phyloP scores from a whole-genome alignment of 2,888 invertebrate genomes.

The Macaria liturata region DNA sequence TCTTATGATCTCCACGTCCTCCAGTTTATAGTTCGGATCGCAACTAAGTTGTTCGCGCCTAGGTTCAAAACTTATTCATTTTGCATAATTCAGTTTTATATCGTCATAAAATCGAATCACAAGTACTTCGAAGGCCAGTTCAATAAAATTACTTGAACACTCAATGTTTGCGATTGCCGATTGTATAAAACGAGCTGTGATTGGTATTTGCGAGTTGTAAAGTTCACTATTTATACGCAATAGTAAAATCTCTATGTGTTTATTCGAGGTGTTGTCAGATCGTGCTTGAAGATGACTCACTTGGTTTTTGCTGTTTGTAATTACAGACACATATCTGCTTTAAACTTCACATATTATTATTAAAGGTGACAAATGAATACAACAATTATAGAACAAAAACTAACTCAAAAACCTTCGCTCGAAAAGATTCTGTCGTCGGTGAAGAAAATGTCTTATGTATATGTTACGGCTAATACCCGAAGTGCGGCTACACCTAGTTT shows the following conservation, averaged over 20 bases:
- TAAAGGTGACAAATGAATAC: too few species aligned
- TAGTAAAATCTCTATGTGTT: constrained; percentile 31
- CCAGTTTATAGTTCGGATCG: background rate
- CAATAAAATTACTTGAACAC: constrained; percentile 35
- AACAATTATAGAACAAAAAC: too few species aligned
- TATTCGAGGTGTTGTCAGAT: background rate
- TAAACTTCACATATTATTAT: too few species aligned
- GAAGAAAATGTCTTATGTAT: too few species aligned
- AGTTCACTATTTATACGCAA: constrained; percentile 31
- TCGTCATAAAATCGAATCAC: constrained; percentile 25
- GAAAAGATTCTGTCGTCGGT: too few species aligned
- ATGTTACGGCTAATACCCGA: too few species aligned
- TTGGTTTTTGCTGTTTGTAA: too few species aligned
- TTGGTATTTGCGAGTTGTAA: constrained; percentile 39
- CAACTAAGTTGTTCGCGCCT: background rate
- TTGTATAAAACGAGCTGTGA: constrained; percentile 13
- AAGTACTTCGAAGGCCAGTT: constrained; percentile 28
- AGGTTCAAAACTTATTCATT: constrained; percentile 11
- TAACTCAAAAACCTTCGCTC: too few species aligned
- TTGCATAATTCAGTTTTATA: constrained; percentile 28
- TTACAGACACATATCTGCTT: too few species aligned
- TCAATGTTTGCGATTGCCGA: constrained; percentile 15
- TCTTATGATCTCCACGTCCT: background rate
- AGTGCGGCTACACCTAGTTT: too few species aligned
- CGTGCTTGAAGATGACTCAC: too few species aligned